A percentile compares a stretch with the other conserved stretches of the same genome.
phyloP scores from a whole-genome alignment of 2,888 invertebrate species.

The Bimastos eiseni region DNA sequence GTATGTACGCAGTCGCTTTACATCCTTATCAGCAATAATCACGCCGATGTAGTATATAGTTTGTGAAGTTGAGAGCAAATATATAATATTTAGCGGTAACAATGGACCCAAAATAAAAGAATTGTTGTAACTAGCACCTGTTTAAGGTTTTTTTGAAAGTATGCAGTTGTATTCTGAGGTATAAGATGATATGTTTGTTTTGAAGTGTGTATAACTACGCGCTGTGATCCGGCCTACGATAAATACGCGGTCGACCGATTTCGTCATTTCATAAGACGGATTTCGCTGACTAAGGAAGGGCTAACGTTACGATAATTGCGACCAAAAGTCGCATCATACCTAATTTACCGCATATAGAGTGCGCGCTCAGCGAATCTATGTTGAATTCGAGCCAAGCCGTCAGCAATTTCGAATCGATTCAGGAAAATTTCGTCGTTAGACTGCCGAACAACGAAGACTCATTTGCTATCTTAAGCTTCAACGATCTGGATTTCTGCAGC shows the following conservation, averaged over 20 bases:
- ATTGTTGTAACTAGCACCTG: background rate
- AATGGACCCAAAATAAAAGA: background rate
- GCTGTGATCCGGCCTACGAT: background rate
- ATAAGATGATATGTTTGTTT: background rate
- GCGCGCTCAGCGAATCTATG: background rate
- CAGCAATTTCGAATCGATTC: background rate
- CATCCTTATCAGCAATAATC: background rate
- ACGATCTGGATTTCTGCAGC: constrained; percentile 24
- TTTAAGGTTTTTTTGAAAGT: background rate
- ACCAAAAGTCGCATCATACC: background rate
- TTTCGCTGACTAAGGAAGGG: background rate
- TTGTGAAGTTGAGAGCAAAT: background rate
- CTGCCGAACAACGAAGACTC: constrained; percentile 23
- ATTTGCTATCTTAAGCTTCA: constrained; percentile 31
- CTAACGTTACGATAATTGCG: background rate
- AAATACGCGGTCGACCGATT: background rate
- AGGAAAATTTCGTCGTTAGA: background rate
- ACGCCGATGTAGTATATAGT: background rate
- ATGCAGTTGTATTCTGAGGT: background rate
- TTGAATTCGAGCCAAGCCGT: background rate
- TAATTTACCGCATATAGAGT: background rate
- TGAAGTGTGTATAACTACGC: background rate
- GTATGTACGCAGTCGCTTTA: background rate
- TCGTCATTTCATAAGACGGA: background rate
- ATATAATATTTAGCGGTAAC: background rate